Evolutionary conservation across 2,888 invertebrate species (phyloP).

Genomic region (Opisthograptis luteolata): DNA sequence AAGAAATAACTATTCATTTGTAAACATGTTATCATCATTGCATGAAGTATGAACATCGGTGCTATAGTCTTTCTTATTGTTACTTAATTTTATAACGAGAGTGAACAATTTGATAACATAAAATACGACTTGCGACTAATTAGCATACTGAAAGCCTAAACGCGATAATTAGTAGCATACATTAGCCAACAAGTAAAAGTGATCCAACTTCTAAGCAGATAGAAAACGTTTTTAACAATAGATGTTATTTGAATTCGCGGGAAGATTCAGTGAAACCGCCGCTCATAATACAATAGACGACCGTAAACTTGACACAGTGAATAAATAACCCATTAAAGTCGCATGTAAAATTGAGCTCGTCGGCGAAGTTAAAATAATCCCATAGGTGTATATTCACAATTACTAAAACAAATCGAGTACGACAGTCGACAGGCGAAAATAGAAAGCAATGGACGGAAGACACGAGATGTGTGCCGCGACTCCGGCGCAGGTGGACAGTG

Average conservation of each 20-base stretch:
- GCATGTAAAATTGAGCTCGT: slow-evolving; percentile 30
- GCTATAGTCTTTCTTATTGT: not conserved
- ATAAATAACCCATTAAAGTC: slow-evolving; percentile 34
- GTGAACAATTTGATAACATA: slow-evolving; percentile 21
- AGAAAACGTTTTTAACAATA: slow-evolving; percentile 38
- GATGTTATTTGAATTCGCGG: slow-evolving; percentile 34
- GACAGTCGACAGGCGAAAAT: slow-evolving; percentile 78
- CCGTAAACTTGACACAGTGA: slow-evolving; percentile 59
- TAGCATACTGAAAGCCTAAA: slow-evolving; percentile 33
- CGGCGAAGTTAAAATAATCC: slow-evolving; percentile 45
- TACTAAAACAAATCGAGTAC: slow-evolving; percentile 62
- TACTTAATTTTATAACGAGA: slow-evolving; percentile 10
- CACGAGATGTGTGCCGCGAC: slow-evolving; percentile 76
- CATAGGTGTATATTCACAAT: slow-evolving; percentile 50
- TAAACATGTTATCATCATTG: not conserved
- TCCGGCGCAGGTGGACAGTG: slow-evolving; percentile 68
- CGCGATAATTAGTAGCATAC: slow-evolving; percentile 28
- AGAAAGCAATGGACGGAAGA: slow-evolving; percentile 81
- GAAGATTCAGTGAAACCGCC: slow-evolving; percentile 49
- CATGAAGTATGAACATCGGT: not conserved
- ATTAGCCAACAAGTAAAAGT: slow-evolving; percentile 34
- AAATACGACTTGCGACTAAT: slow-evolving; percentile 17
- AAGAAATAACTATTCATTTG: slow-evolving; percentile 13
- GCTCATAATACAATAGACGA: slow-evolving; percentile 48
- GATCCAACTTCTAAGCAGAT: slow-evolving; percentile 24